These are phyloP conservation scores for Hermetia illucens DNA, from an alignment of 1,140 invertebrate genomes.

Conservation along the genomic window DNA sequence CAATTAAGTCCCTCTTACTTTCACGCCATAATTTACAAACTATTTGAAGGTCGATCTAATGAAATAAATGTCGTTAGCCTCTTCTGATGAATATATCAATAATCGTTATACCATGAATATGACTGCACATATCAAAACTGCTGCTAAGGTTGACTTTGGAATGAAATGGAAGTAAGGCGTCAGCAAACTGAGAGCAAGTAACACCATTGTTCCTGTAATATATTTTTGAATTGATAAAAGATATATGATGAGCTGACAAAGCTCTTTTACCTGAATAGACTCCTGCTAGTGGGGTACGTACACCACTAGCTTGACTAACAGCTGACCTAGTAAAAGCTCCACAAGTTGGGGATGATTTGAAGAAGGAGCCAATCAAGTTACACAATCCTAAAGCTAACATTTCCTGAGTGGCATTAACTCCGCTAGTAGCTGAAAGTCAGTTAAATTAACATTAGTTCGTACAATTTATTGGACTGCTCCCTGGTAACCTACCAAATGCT, in stretches of 20 bases:
- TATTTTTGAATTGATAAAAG: too few species aligned
- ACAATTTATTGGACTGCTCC: not conserved
- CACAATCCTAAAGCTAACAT: slow-evolving; percentile 57
- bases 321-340: slow-evolving; percentile 67
- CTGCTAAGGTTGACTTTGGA: slow-evolving; percentile 58
- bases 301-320: slow-evolving; percentile 60
- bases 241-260: too few species aligned
- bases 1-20: slow-evolving; percentile 49
- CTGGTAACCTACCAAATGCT: slow-evolving; percentile 53
- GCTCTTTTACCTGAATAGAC: slow-evolving; percentile 54
- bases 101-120: slow-evolving; percentile 58
- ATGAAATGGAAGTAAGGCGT: slow-evolving; percentile 77
- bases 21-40: slow-evolving; percentile 57
- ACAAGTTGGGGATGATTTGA: slow-evolving; percentile 61
- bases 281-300: slow-evolving; percentile 57
- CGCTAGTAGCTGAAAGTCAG: slow-evolving; percentile 32
- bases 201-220: slow-evolving; percentile 17
- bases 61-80: too few species aligned
- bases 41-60: slow-evolving; percentile 49
- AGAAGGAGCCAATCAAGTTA: slow-evolving; percentile 58
- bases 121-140: slow-evolving; percentile 76
- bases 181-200: slow-evolving; percentile 53
- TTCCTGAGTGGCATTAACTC: slow-evolving; percentile 54
- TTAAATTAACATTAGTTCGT: too few species aligned
- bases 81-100: not conserved